Evolutionary conservation across 2,113 vertebrate species (phyloP).

Genomic region (Aegithalos caudatus): DNA sequence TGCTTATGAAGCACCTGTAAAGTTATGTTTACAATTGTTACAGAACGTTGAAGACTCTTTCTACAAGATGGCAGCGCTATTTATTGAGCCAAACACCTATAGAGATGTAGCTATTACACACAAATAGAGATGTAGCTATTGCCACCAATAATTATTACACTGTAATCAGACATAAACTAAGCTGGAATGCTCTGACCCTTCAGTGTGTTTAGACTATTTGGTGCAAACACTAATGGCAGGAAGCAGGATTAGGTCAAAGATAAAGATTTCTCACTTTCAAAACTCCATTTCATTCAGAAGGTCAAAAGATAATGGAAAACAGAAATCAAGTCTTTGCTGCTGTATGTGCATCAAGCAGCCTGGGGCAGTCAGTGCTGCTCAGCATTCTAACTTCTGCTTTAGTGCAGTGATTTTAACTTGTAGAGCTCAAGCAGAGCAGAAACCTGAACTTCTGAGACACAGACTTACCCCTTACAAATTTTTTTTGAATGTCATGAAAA

Average conservation of each 20-base stretch:
- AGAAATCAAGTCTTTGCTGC: neutral
- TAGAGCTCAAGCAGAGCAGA: neutral
- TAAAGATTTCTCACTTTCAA: neutral
- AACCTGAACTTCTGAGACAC: neutral
- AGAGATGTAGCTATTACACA: no score
- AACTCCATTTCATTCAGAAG: neutral
- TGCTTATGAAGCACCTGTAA: neutral
- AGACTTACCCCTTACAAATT: neutral
- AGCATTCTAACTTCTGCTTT: neutral
- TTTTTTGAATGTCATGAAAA: neutral
- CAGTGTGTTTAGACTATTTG: neutral
- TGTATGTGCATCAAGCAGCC: rapidly evolving
- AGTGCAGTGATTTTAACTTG: neutral
- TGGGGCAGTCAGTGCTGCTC: rapidly evolving
- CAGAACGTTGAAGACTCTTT: neutral
- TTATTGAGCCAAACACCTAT: neutral
- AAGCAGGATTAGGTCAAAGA: neutral
- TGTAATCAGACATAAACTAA: neutral
- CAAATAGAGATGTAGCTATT: neutral
- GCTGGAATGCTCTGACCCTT: neutral
- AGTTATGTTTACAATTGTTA: neutral
- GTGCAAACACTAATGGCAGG: neutral
- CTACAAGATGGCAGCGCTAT: neutral
- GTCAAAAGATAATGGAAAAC: neutral
- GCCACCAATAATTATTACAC: neutral